These are phyloP conservation scores for Xenus cinereus DNA, from an alignment of 2,113 vertebrate genomes.

Conservation along the genomic window DNA sequence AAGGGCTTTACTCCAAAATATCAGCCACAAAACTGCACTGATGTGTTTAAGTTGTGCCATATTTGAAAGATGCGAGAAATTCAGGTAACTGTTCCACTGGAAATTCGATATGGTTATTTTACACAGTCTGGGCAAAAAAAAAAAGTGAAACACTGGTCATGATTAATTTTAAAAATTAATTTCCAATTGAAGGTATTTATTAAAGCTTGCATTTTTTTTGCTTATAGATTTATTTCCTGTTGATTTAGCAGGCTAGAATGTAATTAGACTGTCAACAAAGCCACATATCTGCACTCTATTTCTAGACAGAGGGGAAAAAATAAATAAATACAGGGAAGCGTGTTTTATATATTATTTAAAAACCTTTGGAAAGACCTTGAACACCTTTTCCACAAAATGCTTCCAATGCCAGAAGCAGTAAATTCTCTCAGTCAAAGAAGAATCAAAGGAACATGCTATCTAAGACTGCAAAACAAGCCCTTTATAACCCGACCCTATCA, in stretches of 20 bases:
- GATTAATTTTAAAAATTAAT: neutral
- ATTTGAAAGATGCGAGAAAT: neutral
- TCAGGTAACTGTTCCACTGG: neutral
- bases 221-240: neutral
- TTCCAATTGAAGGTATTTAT: neutral
- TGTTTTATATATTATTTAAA: constrained; percentile 42
- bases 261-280: neutral
- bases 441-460: constrained; percentile 40
- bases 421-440: constrained; percentile 35
- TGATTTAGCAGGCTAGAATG: neutral
- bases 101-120: neutral
- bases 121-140: neutral
- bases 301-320: neutral
- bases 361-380: constrained; percentile 12
- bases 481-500: neutral
- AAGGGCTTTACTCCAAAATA: neutral
- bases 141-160: neutral
- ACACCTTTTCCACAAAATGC: constrained; percentile 30
- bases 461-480: constrained; percentile 14
- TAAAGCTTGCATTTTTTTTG: neutral
- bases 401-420: constrained; percentile 25
- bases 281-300: neutral
- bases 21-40: neutral
- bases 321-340: neutral
- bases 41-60: neutral